Percentiles rank a stretch among this genome's conserved stretches.
phyloP scores from a whole-genome alignment of 1,140 invertebrate species.

The Penaeus chinensis region DNA sequence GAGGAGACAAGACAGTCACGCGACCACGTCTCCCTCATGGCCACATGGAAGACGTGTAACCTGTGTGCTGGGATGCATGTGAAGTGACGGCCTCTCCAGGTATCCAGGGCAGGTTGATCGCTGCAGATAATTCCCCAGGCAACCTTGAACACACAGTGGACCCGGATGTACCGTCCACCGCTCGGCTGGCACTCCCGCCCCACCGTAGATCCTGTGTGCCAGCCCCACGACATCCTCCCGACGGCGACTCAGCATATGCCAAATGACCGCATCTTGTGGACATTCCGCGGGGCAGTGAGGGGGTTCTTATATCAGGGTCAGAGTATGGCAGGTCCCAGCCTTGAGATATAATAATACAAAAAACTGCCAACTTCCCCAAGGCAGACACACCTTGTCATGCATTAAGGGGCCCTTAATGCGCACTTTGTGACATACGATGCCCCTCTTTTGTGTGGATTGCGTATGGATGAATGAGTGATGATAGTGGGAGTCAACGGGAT shows the following conservation, averaged over 20 bases:
- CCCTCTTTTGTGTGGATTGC: not conserved
- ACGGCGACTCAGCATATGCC: too few relatives aligned
- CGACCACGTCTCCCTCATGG: too few relatives aligned
- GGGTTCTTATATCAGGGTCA: not conserved
- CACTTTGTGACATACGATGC: not conserved
- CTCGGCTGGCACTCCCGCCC: not conserved
- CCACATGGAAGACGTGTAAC: too few relatives aligned
- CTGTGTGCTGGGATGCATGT: slow-evolving; percentile 14
- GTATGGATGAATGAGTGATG: slow-evolving; percentile 18
- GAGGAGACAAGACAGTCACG: not conserved
- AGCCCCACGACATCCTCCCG: too few relatives aligned
- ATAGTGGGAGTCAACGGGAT: not conserved
- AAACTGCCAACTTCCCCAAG: not conserved
- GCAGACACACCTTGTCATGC: slow-evolving; percentile 30
- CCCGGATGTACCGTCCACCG: slow-evolving; percentile 18
- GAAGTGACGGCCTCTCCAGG: not conserved
- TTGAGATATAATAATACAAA: slow-evolving; percentile 11
- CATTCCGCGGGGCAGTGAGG: not conserved
- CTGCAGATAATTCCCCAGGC: slow-evolving; percentile 10
- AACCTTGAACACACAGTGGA: slow-evolving; percentile 20
- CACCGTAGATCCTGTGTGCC: too few relatives aligned
- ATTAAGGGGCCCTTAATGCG: slow-evolving; percentile 18
- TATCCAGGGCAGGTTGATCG: slow-evolving; percentile 26
- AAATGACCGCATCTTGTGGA: not conserved
- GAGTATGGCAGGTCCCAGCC: too few relatives aligned